These are phyloP conservation scores for Enteromius treurensis DNA, from an alignment of 2,797 vertebrate species.

Conservation along the genomic window DNA sequence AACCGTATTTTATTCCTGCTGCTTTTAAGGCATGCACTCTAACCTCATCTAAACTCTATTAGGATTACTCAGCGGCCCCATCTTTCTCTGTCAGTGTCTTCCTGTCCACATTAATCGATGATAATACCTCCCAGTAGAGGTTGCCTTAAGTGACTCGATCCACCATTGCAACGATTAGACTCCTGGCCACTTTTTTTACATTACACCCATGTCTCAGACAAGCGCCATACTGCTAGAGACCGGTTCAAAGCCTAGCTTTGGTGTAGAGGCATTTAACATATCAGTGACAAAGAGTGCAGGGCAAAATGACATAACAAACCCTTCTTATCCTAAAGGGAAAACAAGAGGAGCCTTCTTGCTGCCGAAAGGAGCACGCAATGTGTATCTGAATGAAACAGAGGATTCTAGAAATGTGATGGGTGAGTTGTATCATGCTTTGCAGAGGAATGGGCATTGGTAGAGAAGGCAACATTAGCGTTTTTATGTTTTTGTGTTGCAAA, in stretches of 20 bases:
- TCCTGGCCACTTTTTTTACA: background rate
- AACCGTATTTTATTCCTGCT: background rate
- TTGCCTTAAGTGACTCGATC: constrained; percentile 26
- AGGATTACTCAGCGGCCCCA: constrained; percentile 19
- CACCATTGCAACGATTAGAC: constrained; percentile 1
- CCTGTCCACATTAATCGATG: constrained; percentile 48
- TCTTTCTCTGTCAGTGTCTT: constrained; percentile 40
- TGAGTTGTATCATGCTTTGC: constrained; percentile 81
- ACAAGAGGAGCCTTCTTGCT: constrained; percentile 87
- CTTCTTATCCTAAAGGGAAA: constrained; percentile 83
- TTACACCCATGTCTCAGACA: background rate
- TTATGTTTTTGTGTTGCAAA: constrained; percentile 60
- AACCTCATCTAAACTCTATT: constrained; percentile 28
- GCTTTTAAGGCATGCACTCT: background rate
- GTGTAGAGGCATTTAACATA: constrained; percentile 35
- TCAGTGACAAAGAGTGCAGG: constrained; percentile 72
- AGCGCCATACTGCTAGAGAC: background rate
- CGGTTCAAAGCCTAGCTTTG: background rate
- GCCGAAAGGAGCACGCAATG: constrained; percentile 89
- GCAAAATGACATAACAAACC: constrained; percentile 68
- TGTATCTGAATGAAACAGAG: constrained; percentile 90
- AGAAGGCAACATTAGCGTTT: constrained; percentile 63
- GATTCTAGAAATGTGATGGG: constrained; percentile 86
- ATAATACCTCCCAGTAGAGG: constrained; percentile 48
- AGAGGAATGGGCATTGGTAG: constrained; percentile 77